Base-by-base conservation (phyloP, 1,140 invertebrate genomes). In the Macrotrachela quadricornifera region DNA sequence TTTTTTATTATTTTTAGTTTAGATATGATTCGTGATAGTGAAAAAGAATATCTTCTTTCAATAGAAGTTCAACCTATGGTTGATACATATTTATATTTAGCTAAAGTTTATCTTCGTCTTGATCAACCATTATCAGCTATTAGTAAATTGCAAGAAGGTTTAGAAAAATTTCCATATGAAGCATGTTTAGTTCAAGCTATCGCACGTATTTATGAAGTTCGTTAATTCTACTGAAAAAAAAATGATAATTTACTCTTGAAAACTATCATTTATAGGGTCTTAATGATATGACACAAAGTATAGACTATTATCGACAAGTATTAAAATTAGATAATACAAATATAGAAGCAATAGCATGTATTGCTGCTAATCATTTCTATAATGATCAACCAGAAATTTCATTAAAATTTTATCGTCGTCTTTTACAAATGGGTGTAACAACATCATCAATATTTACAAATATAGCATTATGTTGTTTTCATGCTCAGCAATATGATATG, bases 341-440 rank as follows among this genome's bases (percentile, higher is more conserved):
- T 71, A 79, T 86, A 30, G 92, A 99, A 74, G 87, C 88, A 0
- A 83, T 96, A 59, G 90, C 92, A 12, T 94, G 85, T 64, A 92
- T 97, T 59, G 92, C 82, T 9, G 82, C 91, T 67, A 79, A 88
- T 68, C 85, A 95, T 68, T 99, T 96, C 74, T 97, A 97, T 63
- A 85, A 82, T 55, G 88, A 94, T 71, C 91, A 97, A 70, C 90
- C 92, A 4, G 92, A 99, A 77, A 75, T 96, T 51, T 84, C 90
- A 1, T 70, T 97, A 0, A 77, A 86, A 64, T 94, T 90, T 73
- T 97, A 94, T 64, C 81, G 88, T 66, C 78, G 91, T 56, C 74
- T 97, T 17, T 72, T 97, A 46, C 86, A 94, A 63, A 94, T 96
- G 79, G 88, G 86, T n/a, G 78, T 85, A 0, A 81, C 84, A 63